Evolutionary conservation across 2,113 vertebrate species (phyloP).

Genomic region (Rhinolophus sinicus): DNA sequence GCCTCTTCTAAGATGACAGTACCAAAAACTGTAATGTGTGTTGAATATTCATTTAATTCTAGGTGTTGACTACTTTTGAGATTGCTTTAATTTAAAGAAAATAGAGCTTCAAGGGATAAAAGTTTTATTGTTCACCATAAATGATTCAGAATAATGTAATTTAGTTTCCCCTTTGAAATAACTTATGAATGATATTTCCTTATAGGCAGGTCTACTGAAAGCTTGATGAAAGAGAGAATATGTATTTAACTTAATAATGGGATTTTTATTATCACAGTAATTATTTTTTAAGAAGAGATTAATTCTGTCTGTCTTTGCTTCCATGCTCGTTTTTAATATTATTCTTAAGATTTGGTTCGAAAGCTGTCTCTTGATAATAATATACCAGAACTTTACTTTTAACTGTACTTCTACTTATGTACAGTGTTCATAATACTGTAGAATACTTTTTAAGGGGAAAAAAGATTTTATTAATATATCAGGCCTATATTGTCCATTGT

Average conservation of each 20-base stretch:
- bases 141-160: neutral
- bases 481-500: neutral
- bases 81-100: slow-evolving; percentile 32
- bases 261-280: neutral
- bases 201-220: neutral
- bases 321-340: neutral
- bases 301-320: slow-evolving; percentile 17
- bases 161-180: slow-evolving; percentile 47
- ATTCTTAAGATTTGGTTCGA: neutral
- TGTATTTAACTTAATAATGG: neutral
- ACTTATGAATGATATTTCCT: slow-evolving; percentile 32
- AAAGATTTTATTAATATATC: slow-evolving; percentile 30
- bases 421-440: neutral
- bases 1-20: neutral
- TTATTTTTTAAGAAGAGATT: slow-evolving; percentile 1
- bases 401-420: neutral
- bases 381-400: neutral
- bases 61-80: slow-evolving; percentile 19
- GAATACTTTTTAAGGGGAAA: neutral
- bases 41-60: slow-evolving; percentile 38
- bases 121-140: neutral
- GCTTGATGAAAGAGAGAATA: neutral
- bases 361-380: neutral
- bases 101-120: slow-evolving; percentile 17
- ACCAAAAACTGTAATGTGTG: neutral